Conservation (phyloP, 2,797 vertebrate genomes). For the Euthynnus affinis region DNA sequence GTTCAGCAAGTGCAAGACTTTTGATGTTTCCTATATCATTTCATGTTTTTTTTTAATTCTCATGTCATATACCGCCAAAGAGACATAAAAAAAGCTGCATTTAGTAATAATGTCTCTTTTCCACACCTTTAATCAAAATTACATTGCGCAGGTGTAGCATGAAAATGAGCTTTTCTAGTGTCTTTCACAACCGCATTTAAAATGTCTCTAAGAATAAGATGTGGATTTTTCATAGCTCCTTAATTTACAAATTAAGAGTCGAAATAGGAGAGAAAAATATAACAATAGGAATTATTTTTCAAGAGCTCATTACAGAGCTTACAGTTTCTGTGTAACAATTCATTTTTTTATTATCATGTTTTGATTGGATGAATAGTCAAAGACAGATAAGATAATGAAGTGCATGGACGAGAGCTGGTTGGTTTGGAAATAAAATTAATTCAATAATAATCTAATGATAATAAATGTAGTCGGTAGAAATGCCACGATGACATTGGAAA, state of each 20-base stretch:
- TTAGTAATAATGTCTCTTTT: not conserved
- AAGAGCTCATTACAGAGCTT: not conserved
- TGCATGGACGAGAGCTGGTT: not conserved
- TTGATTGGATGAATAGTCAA: not conserved
- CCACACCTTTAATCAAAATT: not conserved
- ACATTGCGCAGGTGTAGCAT: not conserved
- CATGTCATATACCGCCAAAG: not conserved
- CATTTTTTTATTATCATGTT: not conserved
- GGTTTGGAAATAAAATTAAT: not conserved
- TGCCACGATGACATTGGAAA: slow-evolving; percentile 85
- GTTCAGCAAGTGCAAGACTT: not conserved
- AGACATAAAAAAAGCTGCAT: not conserved
- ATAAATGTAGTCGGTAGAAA: slow-evolving; percentile 87
- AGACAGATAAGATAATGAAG: not conserved
- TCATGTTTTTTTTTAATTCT: not conserved
- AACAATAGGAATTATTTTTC: not conserved
- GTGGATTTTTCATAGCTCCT: not conserved
- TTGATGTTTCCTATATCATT: not conserved
- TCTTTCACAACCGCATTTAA: slow-evolving; percentile 1
- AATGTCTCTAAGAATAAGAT: not conserved
- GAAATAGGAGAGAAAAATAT: not conserved
- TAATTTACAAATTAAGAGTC: not conserved
- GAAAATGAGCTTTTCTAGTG: slow-evolving; percentile 16
- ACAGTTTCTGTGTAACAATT: not conserved
- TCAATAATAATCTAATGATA: slow-evolving; percentile 34